Base-by-base conservation (phyloP, 2,888 invertebrate species). In the Ecdyonurus torrentis region DNA sequence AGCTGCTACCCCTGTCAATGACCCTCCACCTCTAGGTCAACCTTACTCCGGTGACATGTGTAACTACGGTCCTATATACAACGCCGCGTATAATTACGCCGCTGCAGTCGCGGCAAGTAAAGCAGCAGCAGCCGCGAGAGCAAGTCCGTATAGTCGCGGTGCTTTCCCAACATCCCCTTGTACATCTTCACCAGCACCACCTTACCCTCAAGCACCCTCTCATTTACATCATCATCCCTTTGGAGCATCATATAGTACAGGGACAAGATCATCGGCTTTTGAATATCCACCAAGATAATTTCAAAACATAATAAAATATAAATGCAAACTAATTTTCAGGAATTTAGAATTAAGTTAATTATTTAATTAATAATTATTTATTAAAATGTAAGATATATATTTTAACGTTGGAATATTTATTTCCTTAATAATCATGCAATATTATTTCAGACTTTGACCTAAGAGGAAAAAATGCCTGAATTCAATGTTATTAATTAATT, bases 21-120 rank as follows among this genome's bases (percentile, higher is more conserved):
- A 15, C 66, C 61, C 52, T 75, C 76, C 77, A 72, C 71, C 74
- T 2, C 73, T 84, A 1, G 74, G 80, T 60, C 83, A 83, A 73
- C 83, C 84, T 1, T 85, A 85, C 71, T 79, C 81, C 1, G 81
- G 78, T 1, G 85, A 85, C 69, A 76, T 84, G 65, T 83, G 84
- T 73, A 80, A 82, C 59, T 84, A 85, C 72, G 84, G 84, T 0
- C 85, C 85, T 50, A 77, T 85, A 1, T 85, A 84, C 71, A 76
- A 81, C 60, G 37, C 37, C 7, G 37, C 37, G 5, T 37, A 37
- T 15, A 37, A 37, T 37, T 37, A 37, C 37, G 37, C 37, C 5
- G 37, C 37, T 15, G 37, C 37, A 15, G 15, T 37, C 7, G 37
- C 37, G 15, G 37, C 37, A 5, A 37, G 37, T 37, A 37, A 37